Evolutionary conservation across 2,888 invertebrate species (phyloP), one percentile per base, ranked within the genome.

Genomic region (Aspidiotus rigidus): DNA sequence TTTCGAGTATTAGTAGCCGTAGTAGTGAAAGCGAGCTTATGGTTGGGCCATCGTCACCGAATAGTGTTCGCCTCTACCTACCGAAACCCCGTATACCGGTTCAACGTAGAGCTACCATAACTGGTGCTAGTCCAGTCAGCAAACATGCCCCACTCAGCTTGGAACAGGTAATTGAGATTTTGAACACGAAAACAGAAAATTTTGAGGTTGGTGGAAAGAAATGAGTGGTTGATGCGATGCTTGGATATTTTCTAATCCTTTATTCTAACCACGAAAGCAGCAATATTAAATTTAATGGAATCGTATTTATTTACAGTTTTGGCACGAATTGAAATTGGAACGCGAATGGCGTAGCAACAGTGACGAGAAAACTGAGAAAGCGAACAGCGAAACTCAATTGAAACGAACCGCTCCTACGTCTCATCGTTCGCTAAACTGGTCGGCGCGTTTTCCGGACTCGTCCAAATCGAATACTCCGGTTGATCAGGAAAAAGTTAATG

Each of bases 61-160:
- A 75, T 39, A 75, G 76, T 70, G 80, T 80, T 57, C 78, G 90
- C 53, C 79, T 90, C 76, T 89, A 88, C 77, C 85, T 87, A 63
- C 84, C 87, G 3, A 89, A 88, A 78, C 90, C 91, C 9, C 82
- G 88, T 70, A 83, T 86, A 17, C 83, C 87, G 73, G 82, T 89
- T 53, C 89, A 90, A 77, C 83, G 94, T 11, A 82, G 95, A 16
- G 92, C 94, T 74, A 91, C 93, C 1, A 90, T 95, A 73, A 88
- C 93, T 74, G 93, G 95, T 15, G 88, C 85, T 70, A 85, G 85
- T 73, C 86, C 88, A n/a, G 82, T 83, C 13, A 81, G 82, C 72
- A 82, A 83, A 74, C 79, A 84, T 42, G 84, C 86, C 69, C 83
- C 83, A 71, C 81, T 84, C 73, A 82, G 85, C 75, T 83, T 88